Percentiles rank a stretch among this genome's conserved stretches.
Evolutionary conservation across 2,113 vertebrate species (phyloP).

Genomic region (Tetrao urogallus): DNA sequence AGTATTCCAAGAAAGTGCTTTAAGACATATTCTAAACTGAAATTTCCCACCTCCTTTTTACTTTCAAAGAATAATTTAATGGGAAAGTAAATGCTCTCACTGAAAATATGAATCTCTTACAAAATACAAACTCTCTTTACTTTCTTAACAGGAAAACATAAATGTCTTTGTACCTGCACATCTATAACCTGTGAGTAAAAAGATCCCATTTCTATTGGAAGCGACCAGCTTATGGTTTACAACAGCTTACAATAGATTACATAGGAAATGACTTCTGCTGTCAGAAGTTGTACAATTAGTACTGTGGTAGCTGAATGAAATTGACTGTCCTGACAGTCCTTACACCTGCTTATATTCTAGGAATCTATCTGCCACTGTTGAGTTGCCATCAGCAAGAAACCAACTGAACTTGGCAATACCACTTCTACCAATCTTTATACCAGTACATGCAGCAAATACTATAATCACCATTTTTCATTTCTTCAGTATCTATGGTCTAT

Average conservation of each 20-base stretch:
- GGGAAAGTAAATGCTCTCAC: not conserved
- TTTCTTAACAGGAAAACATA: not conserved
- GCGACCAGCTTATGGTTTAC: not conserved
- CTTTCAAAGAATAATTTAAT: not conserved
- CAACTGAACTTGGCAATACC: not conserved
- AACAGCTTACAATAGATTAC: not conserved
- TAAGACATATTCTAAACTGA: not conserved
- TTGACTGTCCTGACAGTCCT: not conserved
- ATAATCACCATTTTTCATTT: not conserved
- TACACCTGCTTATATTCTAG: not conserved
- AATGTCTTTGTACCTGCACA: rapidly evolving
- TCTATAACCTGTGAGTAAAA: not conserved
- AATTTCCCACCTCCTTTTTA: not conserved
- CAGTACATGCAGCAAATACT: not conserved
- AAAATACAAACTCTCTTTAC: not conserved
- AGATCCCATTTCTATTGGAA: not conserved
- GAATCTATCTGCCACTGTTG: not conserved
- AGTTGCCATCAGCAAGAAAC: not conserved
- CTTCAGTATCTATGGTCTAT: not conserved
- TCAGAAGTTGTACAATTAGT: not conserved
- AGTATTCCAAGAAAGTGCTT: not conserved
- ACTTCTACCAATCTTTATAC: not conserved
- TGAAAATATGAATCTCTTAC: not conserved
- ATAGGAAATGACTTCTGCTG: not conserved
- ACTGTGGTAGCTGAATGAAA: not conserved